These are phyloP conservation scores for Chloroceryle inda DNA, from an alignment of 2,797 vertebrate genomes.

Conservation along the genomic window DNA sequence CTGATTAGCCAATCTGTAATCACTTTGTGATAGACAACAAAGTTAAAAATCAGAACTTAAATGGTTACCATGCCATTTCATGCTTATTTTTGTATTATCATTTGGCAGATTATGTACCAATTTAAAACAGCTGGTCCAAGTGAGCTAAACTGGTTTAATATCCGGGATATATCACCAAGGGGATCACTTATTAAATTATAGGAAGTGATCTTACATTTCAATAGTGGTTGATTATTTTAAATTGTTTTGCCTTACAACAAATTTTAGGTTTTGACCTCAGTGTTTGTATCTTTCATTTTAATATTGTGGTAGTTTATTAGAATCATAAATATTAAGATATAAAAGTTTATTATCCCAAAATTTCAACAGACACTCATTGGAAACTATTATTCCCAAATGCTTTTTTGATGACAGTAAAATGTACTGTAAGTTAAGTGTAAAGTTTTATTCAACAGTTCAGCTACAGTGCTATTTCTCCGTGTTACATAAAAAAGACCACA, in stretches of 20 bases:
- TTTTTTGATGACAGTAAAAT: conserved; percentile 72
- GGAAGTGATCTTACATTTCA: conserved; percentile 77
- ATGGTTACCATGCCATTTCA: conserved; percentile 7
- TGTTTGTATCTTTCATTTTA: conserved; percentile 75
- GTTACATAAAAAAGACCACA: conserved; percentile 3
- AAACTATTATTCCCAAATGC: conserved; percentile 57
- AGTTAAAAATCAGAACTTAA: conserved; percentile 42
- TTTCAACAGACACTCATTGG: conserved; percentile 59
- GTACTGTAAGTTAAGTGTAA: conserved; percentile 65
- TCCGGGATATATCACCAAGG: conserved; percentile 76
- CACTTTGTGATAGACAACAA: background rate
- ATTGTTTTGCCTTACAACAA: conserved; percentile 78
- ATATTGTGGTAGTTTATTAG: conserved; percentile 76
- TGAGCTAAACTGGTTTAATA: conserved; percentile 78
- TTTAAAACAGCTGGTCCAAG: conserved; percentile 79
- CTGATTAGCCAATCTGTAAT: background rate
- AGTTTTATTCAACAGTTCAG: conserved; percentile 43
- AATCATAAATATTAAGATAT: conserved; percentile 79
- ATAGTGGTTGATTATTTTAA: conserved; percentile 73
- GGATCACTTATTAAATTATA: conserved; percentile 79
- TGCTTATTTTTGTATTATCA: conserved; percentile 66
- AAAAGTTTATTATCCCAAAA: conserved; percentile 70
- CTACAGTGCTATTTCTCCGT: conserved; percentile 4
- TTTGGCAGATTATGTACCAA: conserved; percentile 65
- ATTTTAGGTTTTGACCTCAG: conserved; percentile 74